Conservation (phyloP, 2,797 vertebrate species). For the Adelosebastes latens region DNA sequence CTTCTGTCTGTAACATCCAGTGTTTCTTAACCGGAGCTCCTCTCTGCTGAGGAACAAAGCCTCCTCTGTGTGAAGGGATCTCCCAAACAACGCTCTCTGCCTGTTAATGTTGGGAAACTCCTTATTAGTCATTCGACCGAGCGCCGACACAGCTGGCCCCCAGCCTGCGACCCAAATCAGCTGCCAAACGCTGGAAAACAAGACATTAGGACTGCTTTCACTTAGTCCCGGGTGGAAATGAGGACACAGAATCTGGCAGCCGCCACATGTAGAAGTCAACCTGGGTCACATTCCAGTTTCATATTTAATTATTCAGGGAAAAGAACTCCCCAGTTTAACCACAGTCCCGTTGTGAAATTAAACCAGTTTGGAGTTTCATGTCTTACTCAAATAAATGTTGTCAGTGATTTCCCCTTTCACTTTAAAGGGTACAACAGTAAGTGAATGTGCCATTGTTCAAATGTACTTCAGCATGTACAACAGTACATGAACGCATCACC, state of each 20-base stretch:
- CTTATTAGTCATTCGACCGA: background rate
- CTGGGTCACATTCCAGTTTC: background rate
- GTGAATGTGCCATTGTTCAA: background rate
- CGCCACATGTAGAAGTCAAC: fast-evolving
- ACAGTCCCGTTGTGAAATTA: background rate
- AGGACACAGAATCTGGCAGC: background rate
- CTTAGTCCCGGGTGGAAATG: background rate
- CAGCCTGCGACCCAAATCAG: background rate
- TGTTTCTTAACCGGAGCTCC: background rate
- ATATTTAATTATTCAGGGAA: background rate
- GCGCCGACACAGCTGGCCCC: background rate
- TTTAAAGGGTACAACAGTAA: background rate
- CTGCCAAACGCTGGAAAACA: background rate
- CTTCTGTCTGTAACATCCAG: background rate
- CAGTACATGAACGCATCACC: no score
- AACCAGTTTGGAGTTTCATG: background rate
- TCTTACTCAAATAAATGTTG: background rate
- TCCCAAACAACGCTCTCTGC: background rate
- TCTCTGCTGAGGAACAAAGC: conserved; percentile 24
- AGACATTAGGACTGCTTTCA: background rate
- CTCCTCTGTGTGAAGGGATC: conserved; percentile 19
- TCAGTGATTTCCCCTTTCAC: no score
- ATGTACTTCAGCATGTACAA: no score
- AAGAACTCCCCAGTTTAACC: background rate
- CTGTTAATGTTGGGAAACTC: conserved; percentile 14